phyloP scores from a whole-genome alignment of 1,140 invertebrate species.

The Acyrthosiphon pisum region DNA sequence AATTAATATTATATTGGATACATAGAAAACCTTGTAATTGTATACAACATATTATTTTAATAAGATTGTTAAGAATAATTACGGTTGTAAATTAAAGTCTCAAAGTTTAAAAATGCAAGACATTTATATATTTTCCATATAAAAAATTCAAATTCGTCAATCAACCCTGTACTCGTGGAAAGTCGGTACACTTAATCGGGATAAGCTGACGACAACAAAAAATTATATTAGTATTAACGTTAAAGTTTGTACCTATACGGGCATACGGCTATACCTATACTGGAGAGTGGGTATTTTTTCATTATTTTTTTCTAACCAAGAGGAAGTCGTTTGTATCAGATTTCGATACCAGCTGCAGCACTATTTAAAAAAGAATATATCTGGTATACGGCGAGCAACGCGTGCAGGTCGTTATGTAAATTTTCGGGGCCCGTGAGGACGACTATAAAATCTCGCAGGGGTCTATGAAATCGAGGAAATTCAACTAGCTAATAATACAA shows the following conservation, averaged over 20 bases:
- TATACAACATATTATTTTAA: too few relatives aligned
- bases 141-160: background rate
- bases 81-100: too few relatives aligned
- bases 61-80: too few relatives aligned
- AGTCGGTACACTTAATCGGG: background rate
- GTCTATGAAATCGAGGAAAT: too few relatives aligned
- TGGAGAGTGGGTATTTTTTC: background rate
- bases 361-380: background rate
- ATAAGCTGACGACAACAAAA: background rate
- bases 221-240: background rate
- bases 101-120: background rate
- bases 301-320: background rate
- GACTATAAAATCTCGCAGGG: too few relatives aligned
- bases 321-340: background rate
- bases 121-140: too few relatives aligned
- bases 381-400: background rate
- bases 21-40: too few relatives aligned
- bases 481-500: too few relatives aligned
- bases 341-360: background rate
- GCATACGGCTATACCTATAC: too few relatives aligned
- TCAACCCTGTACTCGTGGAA: background rate
- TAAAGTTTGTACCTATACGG: background rate
- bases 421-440: too few relatives aligned
- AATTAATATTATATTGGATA: too few relatives aligned
- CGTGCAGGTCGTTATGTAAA: too few relatives aligned